Percentiles rank a stretch among this genome's conserved stretches.
Evolutionary conservation across 2,888 invertebrate genomes (phyloP).

Genomic region (Coremacera marginata): DNA sequence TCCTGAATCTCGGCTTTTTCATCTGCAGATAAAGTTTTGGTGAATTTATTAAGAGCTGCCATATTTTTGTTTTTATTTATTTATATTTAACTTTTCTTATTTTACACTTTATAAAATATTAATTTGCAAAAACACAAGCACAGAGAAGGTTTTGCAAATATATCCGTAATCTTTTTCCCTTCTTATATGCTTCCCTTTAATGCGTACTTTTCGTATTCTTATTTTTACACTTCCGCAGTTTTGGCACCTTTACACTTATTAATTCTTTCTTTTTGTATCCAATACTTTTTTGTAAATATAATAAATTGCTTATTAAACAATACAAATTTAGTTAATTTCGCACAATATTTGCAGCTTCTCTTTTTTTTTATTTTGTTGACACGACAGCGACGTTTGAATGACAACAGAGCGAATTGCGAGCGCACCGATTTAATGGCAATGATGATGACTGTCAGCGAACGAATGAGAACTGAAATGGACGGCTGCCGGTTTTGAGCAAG

Average conservation of each 20-base stretch:
- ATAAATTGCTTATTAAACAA: not conserved
- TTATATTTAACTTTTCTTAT: constrained; percentile 6
- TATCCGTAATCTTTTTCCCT: constrained; percentile 11
- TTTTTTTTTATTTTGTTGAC: not conserved
- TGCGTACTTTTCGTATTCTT: not conserved
- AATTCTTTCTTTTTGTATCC: not conserved
- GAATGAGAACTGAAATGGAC: constrained; percentile 20
- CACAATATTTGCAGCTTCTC: not conserved
- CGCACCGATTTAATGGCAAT: not conserved
- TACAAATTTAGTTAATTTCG: not conserved
- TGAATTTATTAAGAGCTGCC: constrained; percentile 66
- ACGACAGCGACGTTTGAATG: not conserved
- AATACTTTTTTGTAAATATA: not conserved
- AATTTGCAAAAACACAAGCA: not conserved
- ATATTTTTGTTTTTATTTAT: constrained; percentile 50
- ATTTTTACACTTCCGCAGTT: constrained; percentile 19
- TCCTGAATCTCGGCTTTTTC: constrained; percentile 82
- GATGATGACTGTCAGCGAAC: constrained; percentile 15
- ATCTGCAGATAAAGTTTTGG: constrained; percentile 71
- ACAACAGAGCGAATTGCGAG: not conserved
- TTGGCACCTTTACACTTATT: not conserved
- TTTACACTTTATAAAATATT: not conserved
- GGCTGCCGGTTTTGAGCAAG: not conserved
- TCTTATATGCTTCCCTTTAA: not conserved
- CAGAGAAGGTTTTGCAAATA: not conserved